Conservation (phyloP, 2,113 vertebrate genomes). For the Neopipo cinnamomea region DNA sequence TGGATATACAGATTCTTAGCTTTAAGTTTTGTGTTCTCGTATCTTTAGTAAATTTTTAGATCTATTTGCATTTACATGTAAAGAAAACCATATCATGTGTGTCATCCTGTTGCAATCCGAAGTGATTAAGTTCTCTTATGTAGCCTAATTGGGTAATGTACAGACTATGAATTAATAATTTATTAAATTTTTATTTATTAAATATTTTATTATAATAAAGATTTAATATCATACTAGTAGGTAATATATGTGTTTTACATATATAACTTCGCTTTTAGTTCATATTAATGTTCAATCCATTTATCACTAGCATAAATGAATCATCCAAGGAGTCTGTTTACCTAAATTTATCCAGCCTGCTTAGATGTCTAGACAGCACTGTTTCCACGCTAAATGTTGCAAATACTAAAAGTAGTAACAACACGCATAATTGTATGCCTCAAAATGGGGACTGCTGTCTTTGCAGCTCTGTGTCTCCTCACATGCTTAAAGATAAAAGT, state of each 20-base stretch:
- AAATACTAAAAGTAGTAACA: neutral
- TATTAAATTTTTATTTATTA: neutral
- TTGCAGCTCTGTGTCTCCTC: neutral
- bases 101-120: neutral
- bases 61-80: neutral
- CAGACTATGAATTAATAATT: neutral
- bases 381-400: neutral
- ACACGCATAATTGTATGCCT: neutral
- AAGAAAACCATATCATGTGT: fast-evolving
- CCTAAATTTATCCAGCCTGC: neutral
- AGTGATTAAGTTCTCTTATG: neutral
- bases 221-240: neutral
- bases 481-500: neutral
- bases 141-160: neutral
- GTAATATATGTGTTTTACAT: neutral
- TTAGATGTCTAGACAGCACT: neutral
- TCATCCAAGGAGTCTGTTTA: neutral
- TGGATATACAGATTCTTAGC: neutral
- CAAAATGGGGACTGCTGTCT: neutral
- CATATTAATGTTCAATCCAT: neutral
- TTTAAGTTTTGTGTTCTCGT: neutral
- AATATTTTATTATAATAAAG: neutral
- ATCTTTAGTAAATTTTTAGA: neutral
- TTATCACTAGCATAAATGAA: neutral
- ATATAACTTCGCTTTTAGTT: neutral